These are phyloP conservation scores for Drosophila ohnishii DNA, from an alignment of 1,140 invertebrate species.

Conservation along the genomic window DNA sequence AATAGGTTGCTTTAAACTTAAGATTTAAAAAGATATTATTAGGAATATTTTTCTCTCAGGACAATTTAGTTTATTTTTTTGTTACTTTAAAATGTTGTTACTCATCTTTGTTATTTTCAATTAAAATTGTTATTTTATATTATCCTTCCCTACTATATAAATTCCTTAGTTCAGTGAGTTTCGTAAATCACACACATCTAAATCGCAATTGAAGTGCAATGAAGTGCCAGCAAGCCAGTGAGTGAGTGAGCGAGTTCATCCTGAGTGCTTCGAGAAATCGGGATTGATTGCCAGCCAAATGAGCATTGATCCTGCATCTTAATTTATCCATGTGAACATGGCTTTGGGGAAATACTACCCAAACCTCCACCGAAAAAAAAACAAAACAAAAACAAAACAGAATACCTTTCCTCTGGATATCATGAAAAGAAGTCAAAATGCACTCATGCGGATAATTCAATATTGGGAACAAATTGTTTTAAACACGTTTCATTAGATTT, in stretches of 20 bases:
- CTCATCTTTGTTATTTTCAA: background rate
- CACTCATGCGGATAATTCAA: slow-evolving; percentile 75
- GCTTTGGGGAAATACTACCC: background rate
- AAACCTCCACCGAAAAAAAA: background rate
- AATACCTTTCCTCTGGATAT: slow-evolving; percentile 20
- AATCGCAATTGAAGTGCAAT: slow-evolving; percentile 31
- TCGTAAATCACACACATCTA: background rate
- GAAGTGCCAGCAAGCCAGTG: slow-evolving; percentile 18
- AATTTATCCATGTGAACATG: slow-evolving; percentile 29
- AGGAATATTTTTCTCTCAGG: background rate
- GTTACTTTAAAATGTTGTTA: background rate
- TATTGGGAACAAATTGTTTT: slow-evolving; percentile 80
- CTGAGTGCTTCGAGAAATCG: slow-evolving; percentile 9
- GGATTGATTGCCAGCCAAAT: slow-evolving; percentile 38
- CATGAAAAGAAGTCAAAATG: slow-evolving; percentile 56
- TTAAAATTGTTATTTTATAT: background rate
- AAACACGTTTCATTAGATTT: slow-evolving; percentile 79
- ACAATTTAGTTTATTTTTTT: background rate
- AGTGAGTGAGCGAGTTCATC: slow-evolving; percentile 4
- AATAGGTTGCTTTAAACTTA: background rate
- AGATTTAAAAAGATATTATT: background rate
- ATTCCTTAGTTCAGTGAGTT: background rate
- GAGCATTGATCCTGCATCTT: slow-evolving; percentile 31
- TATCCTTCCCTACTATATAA: background rate
- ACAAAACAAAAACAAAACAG: background rate